Evolutionary conservation across 2,113 vertebrate species (phyloP).

Genomic region (Clinocottus analis): DNA sequence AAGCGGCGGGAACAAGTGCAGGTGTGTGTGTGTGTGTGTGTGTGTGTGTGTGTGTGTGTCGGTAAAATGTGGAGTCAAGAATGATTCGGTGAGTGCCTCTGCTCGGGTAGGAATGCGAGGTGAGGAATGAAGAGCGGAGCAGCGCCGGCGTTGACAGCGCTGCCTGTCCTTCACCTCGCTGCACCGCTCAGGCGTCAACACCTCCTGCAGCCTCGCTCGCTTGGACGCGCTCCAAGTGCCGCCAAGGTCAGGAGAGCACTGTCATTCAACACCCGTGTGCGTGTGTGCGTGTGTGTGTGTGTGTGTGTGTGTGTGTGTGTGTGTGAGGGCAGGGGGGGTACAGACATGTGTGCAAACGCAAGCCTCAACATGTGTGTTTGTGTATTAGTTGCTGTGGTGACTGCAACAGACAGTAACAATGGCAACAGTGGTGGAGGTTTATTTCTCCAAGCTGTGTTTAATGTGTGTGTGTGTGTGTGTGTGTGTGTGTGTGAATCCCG

Average conservation of each 20-base stretch:
- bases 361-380: conserved; percentile 62
- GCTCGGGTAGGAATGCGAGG: conserved; percentile 51
- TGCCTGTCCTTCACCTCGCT: conserved; percentile 55
- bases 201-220: conserved; percentile 50
- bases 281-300: conserved; percentile 6
- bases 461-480: conserved; percentile 8
- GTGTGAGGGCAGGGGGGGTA: conserved; percentile 13
- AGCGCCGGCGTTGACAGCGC: conserved; percentile 45
- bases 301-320: conserved; percentile 9
- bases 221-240: conserved; percentile 62
- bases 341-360: conserved; percentile 44
- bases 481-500: not conserved
- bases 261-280: conserved; percentile 58
- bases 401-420: conserved; percentile 58
- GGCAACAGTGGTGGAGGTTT: conserved; percentile 26
- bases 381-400: conserved; percentile 71
- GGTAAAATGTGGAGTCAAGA: conserved; percentile 34
- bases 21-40: not conserved
- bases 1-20: conserved; percentile 11
- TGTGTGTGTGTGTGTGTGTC: conserved; percentile 10
- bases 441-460: conserved; percentile 11
- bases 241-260: conserved; percentile 67
- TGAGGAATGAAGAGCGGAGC: conserved; percentile 46
- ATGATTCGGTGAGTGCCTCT: conserved; percentile 46
- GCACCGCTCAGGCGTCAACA: conserved; percentile 60